Evolutionary conservation across 2,888 invertebrate species (phyloP).

Genomic region (Tenthredo scrophulariae): DNA sequence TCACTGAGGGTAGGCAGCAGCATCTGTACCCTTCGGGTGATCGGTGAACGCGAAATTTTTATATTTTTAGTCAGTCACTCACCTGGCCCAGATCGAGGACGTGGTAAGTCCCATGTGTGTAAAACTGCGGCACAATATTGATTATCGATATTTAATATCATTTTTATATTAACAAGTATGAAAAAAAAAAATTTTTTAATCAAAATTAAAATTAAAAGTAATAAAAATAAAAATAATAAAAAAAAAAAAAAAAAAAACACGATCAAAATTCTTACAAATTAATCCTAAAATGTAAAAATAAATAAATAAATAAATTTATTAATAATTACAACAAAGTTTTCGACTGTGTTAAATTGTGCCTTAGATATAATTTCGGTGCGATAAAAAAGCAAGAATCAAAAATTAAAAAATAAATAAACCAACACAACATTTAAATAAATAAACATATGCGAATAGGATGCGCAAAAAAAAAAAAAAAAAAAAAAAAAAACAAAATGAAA

Average conservation of each 20-base stretch:
- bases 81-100: slow-evolving; percentile 74
- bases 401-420: neutral
- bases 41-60: slow-evolving; percentile 72
- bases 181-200: neutral
- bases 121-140: neutral
- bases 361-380: neutral
- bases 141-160: neutral
- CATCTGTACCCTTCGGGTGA: slow-evolving; percentile 74
- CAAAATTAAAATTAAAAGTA: neutral
- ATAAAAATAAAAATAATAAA: no score
- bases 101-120: slow-evolving; percentile 65
- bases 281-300: neutral
- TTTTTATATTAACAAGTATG: neutral
- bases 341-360: neutral
- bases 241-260: neutral
- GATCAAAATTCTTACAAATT: neutral
- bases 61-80: slow-evolving; percentile 76
- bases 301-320: neutral
- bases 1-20: slow-evolving; percentile 64
- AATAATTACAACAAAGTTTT: neutral
- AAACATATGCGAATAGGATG: no score
- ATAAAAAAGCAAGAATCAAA: neutral
- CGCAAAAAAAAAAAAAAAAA: neutral
- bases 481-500: neutral
- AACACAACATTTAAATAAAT: no score